Evolutionary conservation across 2,113 vertebrate species (phyloP), one percentile per base, ranked within the genome.

Genomic region (Salvelinus fontinalis): DNA sequence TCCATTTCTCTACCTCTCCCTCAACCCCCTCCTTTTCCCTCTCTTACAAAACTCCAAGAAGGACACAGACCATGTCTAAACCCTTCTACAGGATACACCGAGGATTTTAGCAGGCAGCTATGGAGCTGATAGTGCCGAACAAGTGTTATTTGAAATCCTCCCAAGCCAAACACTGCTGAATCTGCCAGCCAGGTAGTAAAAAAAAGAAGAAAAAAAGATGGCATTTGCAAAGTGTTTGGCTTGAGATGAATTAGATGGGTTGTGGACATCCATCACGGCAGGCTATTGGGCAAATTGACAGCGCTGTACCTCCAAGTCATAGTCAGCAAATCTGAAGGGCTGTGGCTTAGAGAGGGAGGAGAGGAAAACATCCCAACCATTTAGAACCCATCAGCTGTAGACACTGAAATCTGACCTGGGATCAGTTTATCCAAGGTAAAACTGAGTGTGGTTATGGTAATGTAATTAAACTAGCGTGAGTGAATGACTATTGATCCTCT

Each of bases 401-500:
- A 72, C 64, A 57, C 68, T 75, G 74, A 84, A 75, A 84, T 89
- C 79, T 86, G 76, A 85, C 80, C 79, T 78, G 79, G 76, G 80
- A 86, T 84, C 67, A 73, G 71, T 75, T 18, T 54, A 49, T 74
- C 74, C 51, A 65, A 67, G 70, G 48, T 51, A 14, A 51, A 51
- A 51, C 49, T 51, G 11, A 13, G 49, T 51, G 49, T 51, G 49
- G 49, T 24, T 31, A 54, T 5, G 48, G n/a, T 26, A 24, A 79
- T 71, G 78, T 31, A 69, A 76, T 65, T 73, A 34, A 78, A 66
- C 1, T 1, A 39, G 13, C 2, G 16, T 13, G 12, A 16, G 66
- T 29, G 26, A 20, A 2, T 18, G n/a, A 18, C 57, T 60, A n/a
- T n/a, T 60, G 26, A 66, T 29, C 5, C 20, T 13, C 16, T 18